Base-by-base conservation (phyloP, 1,140 invertebrate genomes). In the Sycophaga agraensis region DNA sequence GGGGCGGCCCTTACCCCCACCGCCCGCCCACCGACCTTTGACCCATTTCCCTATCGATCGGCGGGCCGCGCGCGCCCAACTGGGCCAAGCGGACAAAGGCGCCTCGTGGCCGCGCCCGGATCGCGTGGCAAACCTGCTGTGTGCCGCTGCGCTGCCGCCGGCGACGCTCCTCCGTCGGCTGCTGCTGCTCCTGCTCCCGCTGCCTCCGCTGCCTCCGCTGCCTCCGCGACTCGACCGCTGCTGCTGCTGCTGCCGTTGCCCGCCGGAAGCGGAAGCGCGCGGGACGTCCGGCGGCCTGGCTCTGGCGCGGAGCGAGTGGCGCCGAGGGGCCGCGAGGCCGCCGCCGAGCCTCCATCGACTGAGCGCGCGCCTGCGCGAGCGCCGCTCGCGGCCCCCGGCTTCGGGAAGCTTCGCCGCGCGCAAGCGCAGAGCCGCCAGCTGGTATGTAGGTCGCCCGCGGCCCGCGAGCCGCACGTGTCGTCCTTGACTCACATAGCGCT, bases 401-500 rank as follows among this genome's bases (percentile, higher is more conserved):
- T 80, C 78, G 79, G 74, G 56, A 63, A 76, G 61, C 67, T 72
- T 78, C 79, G 79, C 55, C 39, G 43, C 61, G 14, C 43, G 39
- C 43, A 48, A 43, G 43, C 42, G 48, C 71, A 59, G 66, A 45
- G 61, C 59, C 72, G 76, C 45, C 14, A 72, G 67, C 64, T 40
- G 7, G 24, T 11, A 28, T 17, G 75, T 81, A 80, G 79, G 79
- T 81, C 78, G 79, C 69, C 73, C 64, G 63, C 63, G 63, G n/a
- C n/a, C n/a, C n/a, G n/a, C n/a, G 70, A 79, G 74, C 74, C 75
- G 77, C 79, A 81, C 79, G 79, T 81, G 79, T 80, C 79, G 79
- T 81, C 79, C 79, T 81, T 81, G 79, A 81, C 79, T 81, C 76
- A 81, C 77, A 81, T 81, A 79, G n/a, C n/a, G n/a, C n/a, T n/a